Evolutionary conservation across 2,113 vertebrate species (phyloP), one percentile per base, ranked within the genome.

Genomic region (Pluvianellus socialis): DNA sequence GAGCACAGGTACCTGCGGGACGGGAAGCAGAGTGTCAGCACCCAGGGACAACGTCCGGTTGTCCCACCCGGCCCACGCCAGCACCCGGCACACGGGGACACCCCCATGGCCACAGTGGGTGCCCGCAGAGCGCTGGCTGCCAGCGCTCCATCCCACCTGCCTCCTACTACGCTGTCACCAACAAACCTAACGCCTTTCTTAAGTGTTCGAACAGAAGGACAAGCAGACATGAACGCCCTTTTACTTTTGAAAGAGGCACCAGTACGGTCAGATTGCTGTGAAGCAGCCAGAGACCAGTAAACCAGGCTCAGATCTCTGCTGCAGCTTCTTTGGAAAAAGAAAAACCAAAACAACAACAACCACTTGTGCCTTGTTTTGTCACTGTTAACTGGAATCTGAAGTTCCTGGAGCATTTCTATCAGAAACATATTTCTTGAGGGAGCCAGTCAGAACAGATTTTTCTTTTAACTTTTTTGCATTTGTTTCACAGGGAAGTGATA

Each of bases 1-100:
- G 71, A 99, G 98, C 89, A 99, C 99, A 0, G 99, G 99, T 42
- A 99, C 99, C 99, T 99, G 92, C 32, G 12, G 97, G 88, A 73
- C 1, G 75, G 95, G 73, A 21, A 72, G 52, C 77, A 72, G 52
- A 98, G 73, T 2, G 9, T 97, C 52, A 93, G 76, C 35, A 24
- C 33, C 12, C 58, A 16, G n/a, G 50, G 75, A 35, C 8, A 15
- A 15, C 23, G 18, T 5, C 79, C 4, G 3, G 23, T 12, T 1
- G 3, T n/a, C 45, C n/a, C 62, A 50, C 27, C 27, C 1, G 0
- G 8, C 33, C 44, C 35, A 6, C 0, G 0, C 17, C 63, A 40
- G 65, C 55, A 0, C 45, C 42, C 1, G 0, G 50, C 70, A 32
- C 0, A 0, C 22, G 19, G 7, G 22, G 26, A 42, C 3, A 2